Base-by-base conservation (phyloP, 2,888 invertebrate species). In the Leptothorax acervorum region DNA sequence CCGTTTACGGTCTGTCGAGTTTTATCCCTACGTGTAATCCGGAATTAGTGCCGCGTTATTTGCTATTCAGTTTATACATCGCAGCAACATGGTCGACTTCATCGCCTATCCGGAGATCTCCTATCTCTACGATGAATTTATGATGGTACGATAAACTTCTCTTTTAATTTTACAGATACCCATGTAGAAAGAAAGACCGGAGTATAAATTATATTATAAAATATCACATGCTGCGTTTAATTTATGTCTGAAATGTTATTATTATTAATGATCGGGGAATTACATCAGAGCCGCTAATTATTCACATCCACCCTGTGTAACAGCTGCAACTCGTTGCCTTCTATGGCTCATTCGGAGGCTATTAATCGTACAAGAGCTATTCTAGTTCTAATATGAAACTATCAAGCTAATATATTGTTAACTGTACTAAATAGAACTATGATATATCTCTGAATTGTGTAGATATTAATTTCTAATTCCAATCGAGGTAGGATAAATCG, bases 71-170 rank as follows among this genome's bases (percentile, higher is more conserved):
- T 86, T 87, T 79, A 65, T 60, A 62, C 75, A 68, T 73, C 51
- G 35, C 79, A 79, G 71, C 90, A 93, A 83, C 89, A 94, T 94
- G 94, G 94, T 94, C 86, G 94, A 94, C 91, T 94, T 94, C 91
- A 92, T 94, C 83, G 89, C 92, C 76, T 93, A 92, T 81, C 94
- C 93, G 85, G 93, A 94, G 91, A 92, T 94, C 88, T 93, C 94
- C 82, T 93, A 92, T 87, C 92, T 94, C 91, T 93, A 92, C 92
- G 93, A 94, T 90, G 92, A 94, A 86, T 89, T 94, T 87, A 90
- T 94, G 92, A 94, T 93, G 93, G 88, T 90, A 90, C 31, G 89
- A 57, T 39, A 57, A 60, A 18, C 51, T 57, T 76, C 39, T 74
- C 81, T 28, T 55, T 18, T 23, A 31, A 63, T 57, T 62, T 82